Percentiles rank a stretch among this genome's conserved stretches.
These are phyloP conservation scores for Xylota sylvarum DNA, from an alignment of 2,888 invertebrate species.

Conservation along the genomic window DNA sequence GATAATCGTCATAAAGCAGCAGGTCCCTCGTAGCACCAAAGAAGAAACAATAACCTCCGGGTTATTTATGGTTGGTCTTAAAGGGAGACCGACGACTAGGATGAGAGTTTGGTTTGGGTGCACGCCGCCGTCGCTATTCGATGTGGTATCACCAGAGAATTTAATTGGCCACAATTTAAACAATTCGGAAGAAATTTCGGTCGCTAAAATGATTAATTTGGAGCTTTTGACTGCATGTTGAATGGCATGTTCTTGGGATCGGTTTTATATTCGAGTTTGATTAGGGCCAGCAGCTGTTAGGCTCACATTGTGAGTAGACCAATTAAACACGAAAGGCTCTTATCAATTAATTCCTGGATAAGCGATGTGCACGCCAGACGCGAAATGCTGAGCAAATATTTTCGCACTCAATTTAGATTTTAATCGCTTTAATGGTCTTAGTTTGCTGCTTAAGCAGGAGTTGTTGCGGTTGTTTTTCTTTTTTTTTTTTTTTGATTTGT, in stretches of 20 bases:
- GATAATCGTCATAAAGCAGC: conserved; percentile 73
- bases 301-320: conserved; percentile 19
- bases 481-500: not conserved
- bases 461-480: not conserved
- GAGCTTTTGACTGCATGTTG: conserved; percentile 55
- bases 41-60: conserved; percentile 67
- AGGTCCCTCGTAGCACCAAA: conserved; percentile 26
- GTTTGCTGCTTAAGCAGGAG: conserved; percentile 13
- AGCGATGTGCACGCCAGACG: conserved; percentile 5
- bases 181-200: conserved; percentile 39
- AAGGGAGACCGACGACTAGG: conserved; percentile 20
- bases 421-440: conserved; percentile 57
- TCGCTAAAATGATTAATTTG: conserved; percentile 68
- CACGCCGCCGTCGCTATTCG: conserved; percentile 16
- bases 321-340: conserved; percentile 54
- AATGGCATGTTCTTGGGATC: conserved; percentile 16
- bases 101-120: conserved; percentile 11
- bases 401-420: conserved; percentile 70
- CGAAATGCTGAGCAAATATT: conserved; percentile 44
- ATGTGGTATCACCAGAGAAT: conserved; percentile 41
- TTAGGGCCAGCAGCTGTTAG: conserved; percentile 52
- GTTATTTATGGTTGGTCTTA: conserved; percentile 69
- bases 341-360: conserved; percentile 53
- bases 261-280: conserved; percentile 58
- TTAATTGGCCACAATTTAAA: conserved; percentile 68